These are phyloP conservation scores for Natrix natrix DNA, from an alignment of 2,797 vertebrate species.

Conservation along the genomic window DNA sequence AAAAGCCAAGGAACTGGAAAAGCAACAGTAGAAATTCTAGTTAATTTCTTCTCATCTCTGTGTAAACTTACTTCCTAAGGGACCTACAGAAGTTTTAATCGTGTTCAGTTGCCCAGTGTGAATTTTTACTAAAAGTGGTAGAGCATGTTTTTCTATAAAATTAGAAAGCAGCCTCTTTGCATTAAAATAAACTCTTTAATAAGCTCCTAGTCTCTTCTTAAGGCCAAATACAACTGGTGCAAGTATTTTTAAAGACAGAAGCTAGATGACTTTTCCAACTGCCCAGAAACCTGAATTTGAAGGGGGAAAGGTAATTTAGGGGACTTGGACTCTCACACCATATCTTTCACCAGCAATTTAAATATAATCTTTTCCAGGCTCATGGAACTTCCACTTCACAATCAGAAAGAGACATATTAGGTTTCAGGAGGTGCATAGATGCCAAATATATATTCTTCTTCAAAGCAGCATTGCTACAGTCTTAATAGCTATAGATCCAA, in stretches of 20 bases:
- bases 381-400: neutral
- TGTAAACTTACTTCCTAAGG: slow-evolving; percentile 56
- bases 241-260: neutral
- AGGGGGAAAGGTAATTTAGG: neutral
- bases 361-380: neutral
- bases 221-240: neutral
- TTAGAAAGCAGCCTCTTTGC: slow-evolving; percentile 46
- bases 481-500: neutral
- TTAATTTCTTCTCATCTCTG: slow-evolving; percentile 27
- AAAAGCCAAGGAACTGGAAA: slow-evolving; percentile 74
- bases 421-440: neutral
- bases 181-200: slow-evolving; percentile 52
- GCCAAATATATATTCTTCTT: neutral
- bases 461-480: neutral
- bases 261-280: neutral
- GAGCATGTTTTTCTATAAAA: slow-evolving; percentile 55
- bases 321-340: neutral
- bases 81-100: slow-evolving; percentile 54
- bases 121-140: slow-evolving; percentile 38
- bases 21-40: slow-evolving; percentile 52
- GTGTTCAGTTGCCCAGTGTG: slow-evolving; percentile 41
- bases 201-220: slow-evolving; percentile 22
- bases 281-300: neutral
- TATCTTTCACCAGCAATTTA: neutral
- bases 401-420: neutral